Evolutionary conservation across 2,113 vertebrate genomes (phyloP).

Genomic region (Rattus rattus): DNA sequence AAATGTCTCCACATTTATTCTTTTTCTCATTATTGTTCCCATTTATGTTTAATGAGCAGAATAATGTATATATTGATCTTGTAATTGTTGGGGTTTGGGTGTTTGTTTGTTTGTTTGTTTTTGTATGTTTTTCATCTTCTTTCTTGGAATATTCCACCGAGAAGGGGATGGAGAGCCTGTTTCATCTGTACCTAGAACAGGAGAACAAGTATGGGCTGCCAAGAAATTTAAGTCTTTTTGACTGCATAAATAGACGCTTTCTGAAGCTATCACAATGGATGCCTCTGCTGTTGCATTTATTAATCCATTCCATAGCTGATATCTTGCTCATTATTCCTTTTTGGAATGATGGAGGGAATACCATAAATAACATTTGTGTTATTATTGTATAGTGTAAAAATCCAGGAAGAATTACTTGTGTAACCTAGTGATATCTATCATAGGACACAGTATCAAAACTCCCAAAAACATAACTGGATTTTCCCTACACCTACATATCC

Average conservation of each 20-base stretch:
- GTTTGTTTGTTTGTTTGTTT: too few species aligned
- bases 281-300: accelerated
- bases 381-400: background rate
- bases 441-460: background rate
- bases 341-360: background rate
- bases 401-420: background rate
- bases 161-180: background rate
- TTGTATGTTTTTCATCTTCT: background rate
- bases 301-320: background rate
- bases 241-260: slow-evolving; percentile 4
- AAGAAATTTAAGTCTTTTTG: background rate
- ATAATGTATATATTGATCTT: background rate
- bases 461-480: background rate
- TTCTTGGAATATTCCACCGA: background rate
- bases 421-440: background rate
- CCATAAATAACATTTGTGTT: background rate
- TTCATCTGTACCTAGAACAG: background rate
- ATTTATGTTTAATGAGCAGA: background rate
- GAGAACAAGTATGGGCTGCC: background rate
- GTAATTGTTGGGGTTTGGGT: background rate
- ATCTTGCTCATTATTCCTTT: background rate
- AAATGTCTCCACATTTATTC: background rate
- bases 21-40: background rate
- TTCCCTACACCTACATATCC: too few species aligned
- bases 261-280: background rate